Base-by-base conservation (phyloP, 2,113 vertebrate species). In the Oxyura jamaicensis region DNA sequence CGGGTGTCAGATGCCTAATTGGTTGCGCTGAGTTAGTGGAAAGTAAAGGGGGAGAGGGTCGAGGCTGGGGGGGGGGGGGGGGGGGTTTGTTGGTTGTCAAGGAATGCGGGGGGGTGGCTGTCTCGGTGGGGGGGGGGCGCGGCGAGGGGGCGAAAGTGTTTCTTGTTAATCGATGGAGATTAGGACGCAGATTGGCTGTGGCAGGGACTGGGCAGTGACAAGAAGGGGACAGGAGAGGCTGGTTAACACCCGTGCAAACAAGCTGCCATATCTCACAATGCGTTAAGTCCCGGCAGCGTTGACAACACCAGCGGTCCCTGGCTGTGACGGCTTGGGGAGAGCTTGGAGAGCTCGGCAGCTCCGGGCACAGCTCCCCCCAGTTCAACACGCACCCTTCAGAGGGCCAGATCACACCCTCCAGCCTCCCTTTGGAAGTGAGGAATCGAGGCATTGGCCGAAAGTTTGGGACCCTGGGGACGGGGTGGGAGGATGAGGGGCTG, bases 181-280 rank as follows among this genome's bases (percentile, higher is more conserved):
- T 98, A 98, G 98, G 98, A 97, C 85, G 72, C 98, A 99, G 98
- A 99, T 99, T 98, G 98, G 98, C 98, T 91, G 87, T 98, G 99
- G 99, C 99, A 99, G 99, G 98, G 98, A 98, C 98, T 98, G 99
- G 98, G 98, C 98, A 98, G 98, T 98, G 98, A 99, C 99, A 99
- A 98, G 98, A 91, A 95, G 97, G 97, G 98, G 98, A 98, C 98
- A 97, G 98, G 97, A 97, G 98, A 98, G 97, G 98, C 98, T 97
- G 98, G 98, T 99, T 99, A 98, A 98, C 96, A 88, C 92, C 97
- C 95, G 93, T 94, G 98, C 97, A 98, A 98, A 98, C 99, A 99
- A 99, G 99, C 99, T 98, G 99, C 99, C 99, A 98, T 93, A 97
- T 97, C 98, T 99, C 98, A 98, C 97, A 98, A 96, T 36, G 83